Evolutionary conservation across 2,888 invertebrate genomes (phyloP).

Genomic region (Augiades crinisus): DNA sequence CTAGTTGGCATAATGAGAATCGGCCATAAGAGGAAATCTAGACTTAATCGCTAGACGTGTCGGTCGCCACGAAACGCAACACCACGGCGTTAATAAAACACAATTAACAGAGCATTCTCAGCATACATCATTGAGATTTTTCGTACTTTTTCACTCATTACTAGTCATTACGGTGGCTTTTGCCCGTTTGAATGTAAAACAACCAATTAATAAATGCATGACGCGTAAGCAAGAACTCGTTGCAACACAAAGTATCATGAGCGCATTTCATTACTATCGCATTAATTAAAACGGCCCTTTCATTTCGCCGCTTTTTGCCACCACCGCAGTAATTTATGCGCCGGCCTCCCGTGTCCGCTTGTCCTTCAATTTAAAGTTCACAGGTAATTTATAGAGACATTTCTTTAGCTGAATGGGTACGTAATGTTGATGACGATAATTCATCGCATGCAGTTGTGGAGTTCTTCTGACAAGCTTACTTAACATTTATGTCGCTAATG

Average conservation of each 20-base stretch:
- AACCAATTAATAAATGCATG: constrained; percentile 7
- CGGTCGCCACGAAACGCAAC: not conserved
- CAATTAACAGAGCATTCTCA: not conserved
- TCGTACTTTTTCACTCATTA: not conserved
- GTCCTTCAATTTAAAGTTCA: constrained; percentile 20
- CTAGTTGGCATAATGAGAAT: not conserved
- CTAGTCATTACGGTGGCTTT: not conserved
- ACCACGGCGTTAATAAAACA: not conserved
- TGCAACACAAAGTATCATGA: not conserved
- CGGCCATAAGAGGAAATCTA: not conserved
- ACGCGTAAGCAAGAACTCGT: constrained; percentile 8
- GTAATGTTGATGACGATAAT: not conserved
- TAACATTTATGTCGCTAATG: no score
- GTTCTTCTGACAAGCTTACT: no score
- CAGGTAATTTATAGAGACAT: constrained; percentile 10
- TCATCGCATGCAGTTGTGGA: no score
- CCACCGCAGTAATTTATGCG: not conserved
- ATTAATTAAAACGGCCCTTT: constrained; percentile 5
- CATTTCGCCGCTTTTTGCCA: constrained; percentile 7
- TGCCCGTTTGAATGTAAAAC: constrained; percentile 6
- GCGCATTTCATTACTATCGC: constrained; percentile 10
- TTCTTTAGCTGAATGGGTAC: not conserved
- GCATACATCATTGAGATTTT: not conserved
- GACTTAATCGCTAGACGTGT: not conserved
- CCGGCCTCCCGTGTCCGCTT: not conserved